Evolutionary conservation across 2,888 invertebrate genomes (phyloP).

Genomic region (Drosophila cyrtoloma): DNA sequence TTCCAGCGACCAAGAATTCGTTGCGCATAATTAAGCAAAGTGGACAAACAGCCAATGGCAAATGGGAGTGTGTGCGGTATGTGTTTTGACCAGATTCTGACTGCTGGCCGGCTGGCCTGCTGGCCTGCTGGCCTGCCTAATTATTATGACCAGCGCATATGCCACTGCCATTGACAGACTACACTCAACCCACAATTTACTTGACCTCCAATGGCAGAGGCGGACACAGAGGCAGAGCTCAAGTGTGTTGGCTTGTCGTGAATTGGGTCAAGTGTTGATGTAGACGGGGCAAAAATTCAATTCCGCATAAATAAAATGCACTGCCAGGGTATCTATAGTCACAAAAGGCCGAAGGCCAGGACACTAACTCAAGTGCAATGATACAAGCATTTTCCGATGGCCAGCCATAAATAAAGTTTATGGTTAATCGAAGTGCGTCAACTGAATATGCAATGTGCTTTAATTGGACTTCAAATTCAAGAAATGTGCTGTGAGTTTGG

Average conservation of each 20-base stretch:
- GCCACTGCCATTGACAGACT: conserved; percentile 44
- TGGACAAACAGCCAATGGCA: conserved; percentile 25
- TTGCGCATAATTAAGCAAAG: conserved; percentile 51
- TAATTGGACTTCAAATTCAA: conserved; percentile 1
- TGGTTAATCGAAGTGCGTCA: conserved; percentile 17
- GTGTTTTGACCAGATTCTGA: conserved; percentile 11
- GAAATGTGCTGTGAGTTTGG: not conserved
- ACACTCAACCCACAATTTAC: conserved; percentile 6
- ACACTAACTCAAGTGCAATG: conserved; percentile 51
- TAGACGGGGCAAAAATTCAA: conserved; percentile 47
- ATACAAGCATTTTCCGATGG: conserved; percentile 33
- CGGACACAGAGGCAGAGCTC: conserved; percentile 1
- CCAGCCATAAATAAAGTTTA: conserved; percentile 36
- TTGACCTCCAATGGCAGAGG: conserved; percentile 51
- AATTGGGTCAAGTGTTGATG: conserved; percentile 75
- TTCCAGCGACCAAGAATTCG: conserved; percentile 6
- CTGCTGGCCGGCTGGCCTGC: not conserved
- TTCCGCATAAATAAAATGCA: conserved; percentile 58
- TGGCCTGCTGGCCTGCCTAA: conserved; percentile 15
- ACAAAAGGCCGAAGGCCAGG: conserved; percentile 25
- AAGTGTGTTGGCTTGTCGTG: conserved; percentile 39
- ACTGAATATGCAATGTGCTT: conserved; percentile 13
- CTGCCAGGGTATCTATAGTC: conserved; percentile 19
- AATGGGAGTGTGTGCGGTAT: not conserved
- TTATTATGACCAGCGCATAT: conserved; percentile 51